Evolutionary conservation across 2,888 invertebrate genomes (phyloP), one percentile per base, ranked within the genome.

Genomic region (Incurvaria masculella): DNA sequence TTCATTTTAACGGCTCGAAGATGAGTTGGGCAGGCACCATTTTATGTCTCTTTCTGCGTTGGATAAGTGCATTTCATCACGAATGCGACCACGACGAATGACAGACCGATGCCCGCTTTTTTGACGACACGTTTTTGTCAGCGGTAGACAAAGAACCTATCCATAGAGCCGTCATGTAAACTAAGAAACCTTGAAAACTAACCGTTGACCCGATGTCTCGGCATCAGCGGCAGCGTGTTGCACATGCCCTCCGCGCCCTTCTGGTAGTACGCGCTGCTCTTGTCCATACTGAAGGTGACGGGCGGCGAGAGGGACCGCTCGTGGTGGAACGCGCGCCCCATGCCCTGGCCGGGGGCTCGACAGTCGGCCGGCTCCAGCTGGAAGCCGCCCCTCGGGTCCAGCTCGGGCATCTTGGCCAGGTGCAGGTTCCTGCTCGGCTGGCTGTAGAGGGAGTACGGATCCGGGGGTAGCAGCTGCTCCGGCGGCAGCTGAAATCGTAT

Each of bases 381-480:
- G 18, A 41, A 41, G 1, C 41, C 11, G 1, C 4, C 41, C 17
- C 69, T 59, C 10, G 63, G 64, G 21, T 73, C 71, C 6, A 73
- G 51, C 39, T 72, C 70, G 2, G 72, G 72, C 68, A 72, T 72
- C 52, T 73, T 72, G 4, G 68, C 59, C 43, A 74, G 58, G 49
- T 68, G 68, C 6, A 71, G 56, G 53, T 72, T 70, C 50, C 73
- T 62, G 42, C 56, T 63, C 1, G 68, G 68, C 54, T 69, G 66
- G 52, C 68, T 69, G 64, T 72, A 73, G 26, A 75, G 59, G 1
- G 69, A 56, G 57, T 72, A 73, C 4, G 74, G 51, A 51, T 78
- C 72, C 8, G 74, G 73, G 0, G 76, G 72, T 63, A 75, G 62
- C n/a, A 78, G 59, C 42, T 76, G 75, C 55, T 76, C 75, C 14